A percentile compares a stretch with the other conserved stretches of the same genome.
These are phyloP conservation scores for Cryptocheilus praepositus DNA, from an alignment of 2,888 invertebrate species.

Conservation along the genomic window DNA sequence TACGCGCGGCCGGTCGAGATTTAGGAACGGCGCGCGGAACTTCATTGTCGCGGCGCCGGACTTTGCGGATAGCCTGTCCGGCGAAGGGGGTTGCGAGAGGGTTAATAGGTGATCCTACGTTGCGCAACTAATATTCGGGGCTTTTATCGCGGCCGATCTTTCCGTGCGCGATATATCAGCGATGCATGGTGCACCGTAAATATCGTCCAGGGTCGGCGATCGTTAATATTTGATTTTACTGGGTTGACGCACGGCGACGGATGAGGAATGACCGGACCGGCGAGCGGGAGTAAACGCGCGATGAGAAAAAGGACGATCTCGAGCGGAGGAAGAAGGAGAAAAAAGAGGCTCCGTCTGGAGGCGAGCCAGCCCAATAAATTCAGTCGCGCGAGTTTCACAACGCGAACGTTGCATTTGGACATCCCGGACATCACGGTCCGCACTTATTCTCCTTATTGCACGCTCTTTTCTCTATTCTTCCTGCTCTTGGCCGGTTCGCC, in stretches of 20 bases:
- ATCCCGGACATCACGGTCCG: constrained; percentile 21
- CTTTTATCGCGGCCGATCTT: too few species aligned
- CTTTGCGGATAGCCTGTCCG: too few species aligned
- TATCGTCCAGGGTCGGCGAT: constrained; percentile 19
- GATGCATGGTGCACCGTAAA: neutral
- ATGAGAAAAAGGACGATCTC: neutral
- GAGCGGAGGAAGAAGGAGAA: constrained; percentile 8
- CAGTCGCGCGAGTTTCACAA: constrained; percentile 39
- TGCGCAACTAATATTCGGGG: too few species aligned
- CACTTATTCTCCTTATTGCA: constrained; percentile 36
- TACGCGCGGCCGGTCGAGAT: too few species aligned
- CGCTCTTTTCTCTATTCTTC: constrained; percentile 26
- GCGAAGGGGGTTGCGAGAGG: constrained; percentile 24
- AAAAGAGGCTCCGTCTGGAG: constrained; percentile 43
- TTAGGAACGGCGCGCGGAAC: too few species aligned
- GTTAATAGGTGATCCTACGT: neutral
- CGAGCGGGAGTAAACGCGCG: constrained; percentile 9
- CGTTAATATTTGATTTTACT: constrained; percentile 58
- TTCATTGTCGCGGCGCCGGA: too few species aligned
- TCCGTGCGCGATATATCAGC: constrained; percentile 39
- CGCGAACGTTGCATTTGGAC: constrained; percentile 26
- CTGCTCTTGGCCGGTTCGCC: neutral
- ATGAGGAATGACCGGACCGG: constrained; percentile 42
- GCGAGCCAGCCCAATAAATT: constrained; percentile 54
- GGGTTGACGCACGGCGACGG: constrained; percentile 35